Evolutionary conservation across 2,888 invertebrate genomes (phyloP), one percentile per base, ranked within the genome.

Genomic region (Pimpla rufipes): DNA sequence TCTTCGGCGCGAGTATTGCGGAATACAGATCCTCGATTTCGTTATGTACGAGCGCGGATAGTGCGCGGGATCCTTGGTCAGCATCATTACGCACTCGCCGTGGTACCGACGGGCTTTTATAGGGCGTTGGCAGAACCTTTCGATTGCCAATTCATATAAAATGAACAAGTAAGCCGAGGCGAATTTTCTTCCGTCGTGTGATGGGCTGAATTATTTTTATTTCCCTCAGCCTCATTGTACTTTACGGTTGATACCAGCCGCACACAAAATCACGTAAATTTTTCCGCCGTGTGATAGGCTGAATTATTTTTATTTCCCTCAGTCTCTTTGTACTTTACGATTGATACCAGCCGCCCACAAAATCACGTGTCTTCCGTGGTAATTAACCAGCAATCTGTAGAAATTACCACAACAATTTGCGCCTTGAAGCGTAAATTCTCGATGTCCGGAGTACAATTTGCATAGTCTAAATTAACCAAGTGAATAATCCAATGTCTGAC

Each of bases 231-330:
- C n/a, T n/a, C n/a, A n/a, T n/a, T n/a, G n/a, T n/a, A n/a, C n/a
- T n/a, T n/a, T n/a, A n/a, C n/a, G n/a, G 71, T 81, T 81, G 66
- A 77, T 50, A 50, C 81, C n/a, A 16, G 16, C 16, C n/a, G n/a
- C 47, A 50, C 18, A 18, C 6, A 18, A 18, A 50, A 50, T 16
- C n/a, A 16, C n/a, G 16, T 1, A 18, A 4, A n/a, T 50, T 3
- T n/a, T 50, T 6, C 47, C n/a, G n/a, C n/a, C n/a, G n/a, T n/a
- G n/a, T n/a, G n/a, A n/a, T n/a, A n/a, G n/a, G n/a, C n/a, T n/a
- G n/a, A n/a, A n/a, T n/a, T n/a, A n/a, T n/a, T n/a, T n/a, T n/a
- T n/a, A n/a, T n/a, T n/a, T n/a, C n/a, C n/a, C n/a, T n/a, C n/a
- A n/a, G n/a, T n/a, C n/a, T n/a, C n/a, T n/a, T n/a, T n/a, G n/a